Evolutionary conservation across 2,888 invertebrate genomes (phyloP), one percentile per base, ranked within the genome.

Genomic region (Tenthredo livida): DNA sequence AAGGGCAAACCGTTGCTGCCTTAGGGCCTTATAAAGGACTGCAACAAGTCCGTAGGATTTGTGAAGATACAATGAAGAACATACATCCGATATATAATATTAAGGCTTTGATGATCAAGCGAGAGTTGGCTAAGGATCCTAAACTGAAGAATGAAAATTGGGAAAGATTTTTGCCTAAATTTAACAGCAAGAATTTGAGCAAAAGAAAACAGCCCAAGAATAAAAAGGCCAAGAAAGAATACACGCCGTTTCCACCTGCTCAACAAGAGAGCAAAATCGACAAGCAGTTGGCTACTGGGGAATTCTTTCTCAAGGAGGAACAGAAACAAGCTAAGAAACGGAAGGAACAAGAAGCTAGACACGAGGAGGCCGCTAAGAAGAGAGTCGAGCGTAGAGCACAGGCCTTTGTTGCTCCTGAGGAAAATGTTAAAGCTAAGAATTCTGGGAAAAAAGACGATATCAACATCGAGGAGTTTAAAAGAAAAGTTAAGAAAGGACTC

Each of bases 11-110:
- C 12, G 99, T 99, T 0, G 96, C 99, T 17, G 97, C 98, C 0
- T 94, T 99, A n/a, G 99, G 99, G 0, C 98, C 99, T 1, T 98
- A 98, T 91, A 97, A 97, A 93, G 99, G 99, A 0, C 93, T 98
- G 37, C 96, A 96, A 85, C 90, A 94, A 90, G 97, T 98, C 0
- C 95, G 99, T 85, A 96, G 97, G 89, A 97, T 99, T 90, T 97
- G 98, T 1, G 97, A 97, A 91, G 99, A 99, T 89, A 99, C 99
- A 0, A 99, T 99, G 99, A 98, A 98, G 92, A 99, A 99, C 93
- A 96, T 99, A 84, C 99, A 99, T 94, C 99, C 99, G 0, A 98
- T 99, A 93, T 99, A 99, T 92, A 99, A 99, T 91, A 98, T 99
- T 1, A 98, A 99, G 94, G 97, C 98, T 2, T 94, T 99, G 82